These are phyloP conservation scores for Baryphthengus martii DNA, from an alignment of 2,113 vertebrate genomes.

Conservation along the genomic window DNA sequence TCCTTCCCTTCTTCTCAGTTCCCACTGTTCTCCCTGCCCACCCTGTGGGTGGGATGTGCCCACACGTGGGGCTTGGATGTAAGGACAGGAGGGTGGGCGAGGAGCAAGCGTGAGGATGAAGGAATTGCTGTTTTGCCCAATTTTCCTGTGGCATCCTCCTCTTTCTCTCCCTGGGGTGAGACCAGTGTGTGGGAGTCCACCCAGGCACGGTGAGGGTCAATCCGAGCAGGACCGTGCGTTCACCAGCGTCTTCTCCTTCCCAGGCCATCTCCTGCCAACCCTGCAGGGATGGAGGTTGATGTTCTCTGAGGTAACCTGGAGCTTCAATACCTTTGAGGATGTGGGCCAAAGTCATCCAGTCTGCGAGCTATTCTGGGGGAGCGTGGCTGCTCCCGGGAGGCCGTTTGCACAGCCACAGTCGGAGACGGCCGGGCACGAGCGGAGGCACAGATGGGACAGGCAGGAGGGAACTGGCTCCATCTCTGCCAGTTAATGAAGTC, in stretches of 20 bases:
- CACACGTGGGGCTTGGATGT: accelerated
- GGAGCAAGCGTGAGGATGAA: background rate
- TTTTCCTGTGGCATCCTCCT: background rate
- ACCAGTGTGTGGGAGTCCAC: accelerated
- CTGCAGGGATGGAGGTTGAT: accelerated
- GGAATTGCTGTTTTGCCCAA: background rate
- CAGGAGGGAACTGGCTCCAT: background rate
- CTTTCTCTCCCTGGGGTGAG: background rate
- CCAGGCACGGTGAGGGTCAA: accelerated
- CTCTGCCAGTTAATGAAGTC: background rate
- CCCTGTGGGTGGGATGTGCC: background rate
- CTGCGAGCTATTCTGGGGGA: conserved; percentile 47
- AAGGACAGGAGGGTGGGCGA: background rate
- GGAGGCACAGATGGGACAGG: background rate
- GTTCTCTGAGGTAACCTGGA: background rate
- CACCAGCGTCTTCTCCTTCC: background rate
- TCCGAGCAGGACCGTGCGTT: accelerated
- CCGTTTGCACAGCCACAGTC: background rate
- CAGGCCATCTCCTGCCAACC: background rate
- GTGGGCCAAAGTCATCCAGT: conserved; percentile 63
- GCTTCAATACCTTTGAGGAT: conserved; percentile 52
- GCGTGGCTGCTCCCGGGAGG: background rate
- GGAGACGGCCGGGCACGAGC: background rate
- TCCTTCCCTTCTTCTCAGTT: background rate
- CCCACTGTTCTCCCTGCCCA: background rate